Evolutionary conservation across 1,140 invertebrate genomes (phyloP).

Genomic region (Drosophila lowei): DNA sequence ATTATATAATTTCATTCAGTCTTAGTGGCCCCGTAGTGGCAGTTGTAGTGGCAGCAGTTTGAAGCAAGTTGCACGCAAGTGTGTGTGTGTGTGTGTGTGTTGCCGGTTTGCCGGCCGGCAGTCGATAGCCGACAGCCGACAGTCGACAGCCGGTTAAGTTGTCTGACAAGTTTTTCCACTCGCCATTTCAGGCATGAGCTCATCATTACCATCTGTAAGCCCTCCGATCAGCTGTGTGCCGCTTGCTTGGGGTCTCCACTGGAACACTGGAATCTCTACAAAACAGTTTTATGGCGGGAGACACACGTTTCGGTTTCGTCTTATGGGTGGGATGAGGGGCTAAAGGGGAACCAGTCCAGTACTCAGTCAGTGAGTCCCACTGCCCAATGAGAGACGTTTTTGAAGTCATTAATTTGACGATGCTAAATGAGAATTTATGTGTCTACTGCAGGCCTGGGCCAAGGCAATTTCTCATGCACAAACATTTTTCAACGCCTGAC

Average conservation of each 20-base stretch:
- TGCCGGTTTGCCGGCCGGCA: constrained; percentile 65
- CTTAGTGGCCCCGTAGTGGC: constrained; percentile 10
- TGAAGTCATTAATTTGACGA: constrained; percentile 78
- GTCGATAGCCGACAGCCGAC: no score
- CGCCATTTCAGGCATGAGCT: constrained; percentile 29
- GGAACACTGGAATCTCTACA: no score
- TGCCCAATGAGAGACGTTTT: constrained; percentile 27
- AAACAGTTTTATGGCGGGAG: no score
- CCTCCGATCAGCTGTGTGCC: constrained; percentile 58
- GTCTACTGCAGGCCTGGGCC: constrained; percentile 63
- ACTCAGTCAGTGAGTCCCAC: no score
- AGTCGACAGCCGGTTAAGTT: constrained; percentile 72
- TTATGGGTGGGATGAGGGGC: neutral
- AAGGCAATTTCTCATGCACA: constrained; percentile 69
- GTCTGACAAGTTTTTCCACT: constrained; percentile 76
- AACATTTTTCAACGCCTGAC: constrained; percentile 71
- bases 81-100: neutral
- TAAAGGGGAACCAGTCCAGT: neutral
- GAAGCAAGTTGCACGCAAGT: constrained; percentile 50
- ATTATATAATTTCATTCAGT: constrained; percentile 72
- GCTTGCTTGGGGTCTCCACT: no score
- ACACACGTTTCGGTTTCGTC: no score
- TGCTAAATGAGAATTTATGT: constrained; percentile 80
- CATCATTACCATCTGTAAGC: constrained; percentile 55
- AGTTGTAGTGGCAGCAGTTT: constrained; percentile 18